These are phyloP conservation scores for Dicycla oo DNA, from an alignment of 2,888 invertebrate species.

Conservation along the genomic window DNA sequence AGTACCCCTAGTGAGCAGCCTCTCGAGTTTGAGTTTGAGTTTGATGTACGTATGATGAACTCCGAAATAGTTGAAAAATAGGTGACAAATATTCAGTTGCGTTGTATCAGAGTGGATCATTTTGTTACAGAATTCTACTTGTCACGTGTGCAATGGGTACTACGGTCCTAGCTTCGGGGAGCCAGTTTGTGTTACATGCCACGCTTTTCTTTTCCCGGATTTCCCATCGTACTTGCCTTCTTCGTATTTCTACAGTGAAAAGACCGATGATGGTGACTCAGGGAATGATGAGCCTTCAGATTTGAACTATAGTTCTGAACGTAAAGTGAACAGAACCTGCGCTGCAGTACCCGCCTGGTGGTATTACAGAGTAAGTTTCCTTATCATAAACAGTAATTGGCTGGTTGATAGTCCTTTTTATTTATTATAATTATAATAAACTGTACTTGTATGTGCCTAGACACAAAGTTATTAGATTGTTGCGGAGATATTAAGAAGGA, in stretches of 20 bases:
- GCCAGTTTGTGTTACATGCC: constrained; percentile 97
- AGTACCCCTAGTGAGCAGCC: constrained; percentile 77
- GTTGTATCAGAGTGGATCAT: background rate
- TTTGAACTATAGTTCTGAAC: constrained; percentile 89
- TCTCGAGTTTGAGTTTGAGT: constrained; percentile 86
- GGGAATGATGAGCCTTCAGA: constrained; percentile 98
- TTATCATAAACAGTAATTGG: background rate
- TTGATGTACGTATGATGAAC: constrained; percentile 76
- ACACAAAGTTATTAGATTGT: background rate
- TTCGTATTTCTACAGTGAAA: constrained; percentile 88
- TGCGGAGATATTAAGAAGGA: background rate
- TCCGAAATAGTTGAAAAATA: background rate
- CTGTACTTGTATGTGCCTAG: background rate
- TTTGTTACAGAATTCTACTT: constrained; percentile 91
- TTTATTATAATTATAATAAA: background rate
- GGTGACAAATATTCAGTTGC: background rate
- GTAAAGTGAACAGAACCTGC: constrained; percentile 82
- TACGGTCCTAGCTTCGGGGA: constrained; percentile 98
- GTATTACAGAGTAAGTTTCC: constrained; percentile 79
- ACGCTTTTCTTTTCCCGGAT: constrained; percentile 97
- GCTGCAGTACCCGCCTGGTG: constrained; percentile 82
- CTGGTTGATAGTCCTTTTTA: background rate
- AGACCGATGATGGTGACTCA: constrained; percentile 97
- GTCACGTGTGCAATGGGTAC: constrained; percentile 97
- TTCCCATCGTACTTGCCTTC: constrained; percentile 90